Base-by-base conservation (phyloP, 2,113 vertebrate genomes). In the Aramus guarauna region DNA sequence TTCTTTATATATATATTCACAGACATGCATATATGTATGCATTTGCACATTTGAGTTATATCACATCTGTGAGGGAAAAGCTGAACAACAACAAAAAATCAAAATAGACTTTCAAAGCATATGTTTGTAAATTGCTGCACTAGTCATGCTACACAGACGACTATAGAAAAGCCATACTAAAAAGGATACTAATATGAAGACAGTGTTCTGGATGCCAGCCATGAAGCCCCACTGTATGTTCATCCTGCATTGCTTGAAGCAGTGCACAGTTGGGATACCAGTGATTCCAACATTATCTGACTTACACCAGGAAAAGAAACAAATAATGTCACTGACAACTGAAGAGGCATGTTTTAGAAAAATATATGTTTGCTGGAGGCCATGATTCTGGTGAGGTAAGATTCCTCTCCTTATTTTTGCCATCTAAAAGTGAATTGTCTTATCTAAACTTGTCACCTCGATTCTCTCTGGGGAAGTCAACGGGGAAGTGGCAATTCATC, bases 361-460 rank as follows among this genome's bases (percentile, higher is more conserved):
- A 91, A 94, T 71, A 91, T 59, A 71, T 88, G 72, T 52, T 88
- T 85, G 85, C 92, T 89, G 24, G 83, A 96, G 90, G 94, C 72
- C 64, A 72, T 60, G 30, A 78, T 72, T 93, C 95, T 78, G 83
- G 94, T 84, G 64, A 17, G 23, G 85, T 88, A 58, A 94, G 94
- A 96, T 96, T 96, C 93, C 53, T 95, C 36, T 85, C 48, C 69
- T 93, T 95, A 62, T 41, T 96, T 94, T 91, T 90, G 26, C 50
- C 58, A 88, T 96, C 87, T 88, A 53, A 72, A 91, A 88, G 60
- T 58, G 63, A 95, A 85, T 64, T 32, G 36, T 73, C 77, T 96
- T 97, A 96, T 95, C 90, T 96, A 90, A 93, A 82, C 84, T 95
- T 91, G 96, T 95, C 96, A 76, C 94, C 69, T 88, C 5, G 8